phyloP scores from a whole-genome alignment of 1,140 invertebrate genomes.

The Drosophila asahinai region DNA sequence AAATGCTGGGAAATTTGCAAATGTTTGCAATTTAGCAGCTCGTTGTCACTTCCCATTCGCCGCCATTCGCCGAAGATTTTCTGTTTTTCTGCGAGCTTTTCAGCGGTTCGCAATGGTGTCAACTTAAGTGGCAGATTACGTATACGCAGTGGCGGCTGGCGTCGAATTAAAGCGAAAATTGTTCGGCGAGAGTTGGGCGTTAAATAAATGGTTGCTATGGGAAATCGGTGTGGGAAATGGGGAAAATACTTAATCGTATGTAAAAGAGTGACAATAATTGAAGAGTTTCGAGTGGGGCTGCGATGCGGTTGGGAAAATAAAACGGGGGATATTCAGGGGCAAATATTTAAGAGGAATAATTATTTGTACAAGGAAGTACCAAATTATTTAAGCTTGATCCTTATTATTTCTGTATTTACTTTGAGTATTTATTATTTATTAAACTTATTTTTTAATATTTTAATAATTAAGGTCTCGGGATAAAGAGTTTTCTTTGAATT shows the following conservation, averaged over 20 bases:
- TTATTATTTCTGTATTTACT: no score
- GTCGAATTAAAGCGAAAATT: conserved; percentile 34
- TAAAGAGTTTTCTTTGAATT: neutral
- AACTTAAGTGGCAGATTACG: conserved; percentile 54
- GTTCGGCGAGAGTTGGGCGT: conserved; percentile 29
- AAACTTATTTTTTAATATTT: no score
- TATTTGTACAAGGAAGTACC: neutral
- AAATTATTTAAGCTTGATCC: no score
- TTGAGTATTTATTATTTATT: neutral
- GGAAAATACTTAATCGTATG: conserved; percentile 41
- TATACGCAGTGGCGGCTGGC: conserved; percentile 30
- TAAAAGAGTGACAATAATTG: conserved; percentile 32
- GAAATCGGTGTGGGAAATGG: conserved; percentile 27
- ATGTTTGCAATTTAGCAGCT: conserved; percentile 65
- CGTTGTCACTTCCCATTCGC: conserved; percentile 22
- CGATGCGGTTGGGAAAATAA: neutral
- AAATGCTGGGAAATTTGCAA: conserved; percentile 64
- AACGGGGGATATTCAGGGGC: neutral
- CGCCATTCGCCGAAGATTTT: conserved; percentile 1
- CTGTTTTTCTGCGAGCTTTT: conserved; percentile 14
- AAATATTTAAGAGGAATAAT: neutral
- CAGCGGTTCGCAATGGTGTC: conserved; percentile 42
- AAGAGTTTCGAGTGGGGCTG: neutral
- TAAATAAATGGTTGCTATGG: conserved; percentile 46
- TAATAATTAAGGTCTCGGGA: no score